Conservation (phyloP, 2,797 vertebrate species). For the Simalia tracyae region DNA sequence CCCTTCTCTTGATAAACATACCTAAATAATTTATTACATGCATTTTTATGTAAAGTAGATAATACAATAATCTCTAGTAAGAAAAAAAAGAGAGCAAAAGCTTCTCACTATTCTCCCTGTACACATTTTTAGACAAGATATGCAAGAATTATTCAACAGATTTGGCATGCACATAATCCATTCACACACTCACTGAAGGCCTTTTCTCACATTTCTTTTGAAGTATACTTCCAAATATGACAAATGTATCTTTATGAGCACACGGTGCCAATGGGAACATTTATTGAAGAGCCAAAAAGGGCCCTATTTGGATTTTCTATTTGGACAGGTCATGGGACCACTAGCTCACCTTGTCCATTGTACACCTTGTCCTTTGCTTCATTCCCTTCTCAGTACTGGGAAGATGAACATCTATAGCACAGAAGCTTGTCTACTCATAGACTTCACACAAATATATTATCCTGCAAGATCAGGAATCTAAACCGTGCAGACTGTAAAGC, state of each 20-base stretch:
- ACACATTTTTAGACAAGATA: background rate
- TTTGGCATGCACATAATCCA: background rate
- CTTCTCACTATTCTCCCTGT: background rate
- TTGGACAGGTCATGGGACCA: background rate
- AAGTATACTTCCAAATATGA: background rate
- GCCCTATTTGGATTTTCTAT: background rate
- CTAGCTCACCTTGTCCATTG: background rate
- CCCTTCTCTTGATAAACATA: background rate
- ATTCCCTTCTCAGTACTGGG: background rate
- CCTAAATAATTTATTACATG: slow-evolving; percentile 17
- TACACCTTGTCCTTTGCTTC: background rate
- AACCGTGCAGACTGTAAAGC: background rate
- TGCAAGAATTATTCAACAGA: background rate
- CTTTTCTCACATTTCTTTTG: background rate
- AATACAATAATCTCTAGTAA: background rate
- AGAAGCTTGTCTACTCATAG: background rate
- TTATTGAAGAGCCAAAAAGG: background rate
- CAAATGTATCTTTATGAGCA: background rate
- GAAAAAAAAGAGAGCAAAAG: background rate
- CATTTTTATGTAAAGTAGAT: background rate
- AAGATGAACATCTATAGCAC: background rate
- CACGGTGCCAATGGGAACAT: background rate
- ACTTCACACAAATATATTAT: background rate
- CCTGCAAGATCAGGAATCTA: background rate
- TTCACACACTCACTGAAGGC: background rate